These are phyloP conservation scores for Machimus atricapillus DNA, from an alignment of 2,888 invertebrate species.

Conservation along the genomic window DNA sequence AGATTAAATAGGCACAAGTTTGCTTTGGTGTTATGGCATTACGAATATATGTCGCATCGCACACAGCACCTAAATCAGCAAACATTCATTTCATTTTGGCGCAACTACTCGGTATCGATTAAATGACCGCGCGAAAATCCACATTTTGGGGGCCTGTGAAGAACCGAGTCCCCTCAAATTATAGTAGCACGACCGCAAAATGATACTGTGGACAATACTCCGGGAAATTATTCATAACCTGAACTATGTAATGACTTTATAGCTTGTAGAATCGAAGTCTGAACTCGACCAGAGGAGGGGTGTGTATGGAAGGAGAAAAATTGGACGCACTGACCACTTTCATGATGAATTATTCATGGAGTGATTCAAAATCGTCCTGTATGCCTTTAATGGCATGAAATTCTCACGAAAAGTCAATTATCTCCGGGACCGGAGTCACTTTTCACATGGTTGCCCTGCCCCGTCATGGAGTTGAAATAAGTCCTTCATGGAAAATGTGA, in stretches of 20 bases:
- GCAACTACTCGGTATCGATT: not conserved
- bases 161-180: not conserved
- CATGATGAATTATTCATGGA: slow-evolving; percentile 21
- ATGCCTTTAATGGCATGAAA: slow-evolving; percentile 18
- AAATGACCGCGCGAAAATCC: not conserved
- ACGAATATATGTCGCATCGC: not conserved
- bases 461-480: not conserved
- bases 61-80: not conserved
- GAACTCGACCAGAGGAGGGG: not conserved
- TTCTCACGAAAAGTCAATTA: slow-evolving; percentile 33
- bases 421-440: not conserved
- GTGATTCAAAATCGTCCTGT: not conserved
- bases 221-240: slow-evolving; percentile 17
- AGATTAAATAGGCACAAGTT: not conserved
- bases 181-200: not conserved
- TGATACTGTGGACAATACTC: not conserved
- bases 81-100: not conserved
- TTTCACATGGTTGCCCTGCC: not conserved
- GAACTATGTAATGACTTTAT: not conserved
- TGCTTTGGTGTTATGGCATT: not conserved
- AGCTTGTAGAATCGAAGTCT: not conserved
- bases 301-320: not conserved
- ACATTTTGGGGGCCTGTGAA: not conserved
- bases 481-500: slow-evolving; percentile 1
- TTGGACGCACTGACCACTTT: not conserved